Evolutionary conservation across 2,113 vertebrate genomes (phyloP).

Genomic region (Paradoxurus hermaphroditus): DNA sequence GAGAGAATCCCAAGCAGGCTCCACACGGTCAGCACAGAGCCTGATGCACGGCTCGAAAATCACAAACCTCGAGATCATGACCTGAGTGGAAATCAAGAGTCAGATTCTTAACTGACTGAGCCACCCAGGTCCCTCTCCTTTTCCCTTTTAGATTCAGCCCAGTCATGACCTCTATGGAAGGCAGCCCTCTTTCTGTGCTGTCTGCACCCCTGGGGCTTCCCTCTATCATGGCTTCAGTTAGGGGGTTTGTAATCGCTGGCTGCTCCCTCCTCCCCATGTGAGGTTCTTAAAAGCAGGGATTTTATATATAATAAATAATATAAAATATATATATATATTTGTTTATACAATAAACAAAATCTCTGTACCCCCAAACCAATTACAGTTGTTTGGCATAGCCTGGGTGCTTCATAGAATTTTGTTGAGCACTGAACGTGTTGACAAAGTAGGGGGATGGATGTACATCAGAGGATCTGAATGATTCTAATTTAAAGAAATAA

Average conservation of each 20-base stretch:
- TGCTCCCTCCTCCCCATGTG: background rate
- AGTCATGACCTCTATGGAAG: too few species aligned
- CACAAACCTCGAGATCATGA: too few species aligned
- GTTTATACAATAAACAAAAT: too few species aligned
- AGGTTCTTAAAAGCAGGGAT: background rate
- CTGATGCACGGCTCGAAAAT: too few species aligned
- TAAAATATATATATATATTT: background rate
- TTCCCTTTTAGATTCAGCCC: background rate
- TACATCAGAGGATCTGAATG: background rate
- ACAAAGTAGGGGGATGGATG: background rate
- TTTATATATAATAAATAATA: background rate
- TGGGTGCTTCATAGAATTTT: background rate
- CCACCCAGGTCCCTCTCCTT: background rate
- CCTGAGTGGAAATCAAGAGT: too few species aligned
- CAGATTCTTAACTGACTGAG: too few species aligned
- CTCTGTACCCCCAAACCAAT: background rate
- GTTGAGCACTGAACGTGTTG: background rate
- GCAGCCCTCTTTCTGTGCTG: background rate
- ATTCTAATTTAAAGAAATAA: background rate
- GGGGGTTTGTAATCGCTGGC: background rate
- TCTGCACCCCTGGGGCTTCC: background rate
- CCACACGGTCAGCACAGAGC: too few species aligned
- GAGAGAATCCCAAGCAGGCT: too few species aligned
- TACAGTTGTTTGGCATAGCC: background rate
- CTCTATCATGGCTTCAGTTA: background rate